These are phyloP conservation scores for Chionodraco myersi DNA, from an alignment of 2,113 vertebrate genomes.

Conservation along the genomic window DNA sequence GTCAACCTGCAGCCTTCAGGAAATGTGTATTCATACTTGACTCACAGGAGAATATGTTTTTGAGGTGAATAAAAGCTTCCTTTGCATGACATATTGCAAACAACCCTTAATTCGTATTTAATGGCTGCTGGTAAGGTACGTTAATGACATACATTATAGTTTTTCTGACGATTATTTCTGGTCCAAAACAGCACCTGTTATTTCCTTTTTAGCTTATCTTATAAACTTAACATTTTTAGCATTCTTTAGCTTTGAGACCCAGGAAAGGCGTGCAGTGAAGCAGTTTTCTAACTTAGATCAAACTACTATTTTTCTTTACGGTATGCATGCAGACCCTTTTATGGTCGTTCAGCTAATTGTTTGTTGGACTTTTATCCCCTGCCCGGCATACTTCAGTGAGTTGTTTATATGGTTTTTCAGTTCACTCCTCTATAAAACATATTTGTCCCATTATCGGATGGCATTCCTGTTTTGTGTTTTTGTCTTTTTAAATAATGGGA, in stretches of 20 bases:
- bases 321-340: constrained; percentile 40
- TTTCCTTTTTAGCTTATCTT: background rate
- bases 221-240: background rate
- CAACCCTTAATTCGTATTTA: background rate
- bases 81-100: background rate
- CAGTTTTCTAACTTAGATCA: constrained; percentile 26
- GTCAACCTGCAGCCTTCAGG: background rate
- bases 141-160: too few species aligned
- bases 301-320: constrained; percentile 21
- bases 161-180: background rate
- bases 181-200: constrained; percentile 15
- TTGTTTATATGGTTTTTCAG: constrained; percentile 60
- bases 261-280: constrained; percentile 42
- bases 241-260: constrained; percentile 3
- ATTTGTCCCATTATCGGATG: constrained; percentile 62
- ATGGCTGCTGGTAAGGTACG: background rate
- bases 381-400: constrained; percentile 52
- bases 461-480: constrained; percentile 26
- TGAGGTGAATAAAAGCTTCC: background rate
- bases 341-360: constrained; percentile 57
- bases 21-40: too few species aligned
- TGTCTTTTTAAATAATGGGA: constrained; percentile 20
- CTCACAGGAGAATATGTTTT: background rate
- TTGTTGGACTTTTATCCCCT: constrained; percentile 55
- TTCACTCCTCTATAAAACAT: constrained; percentile 55